Percentiles rank a stretch among this genome's conserved stretches.
phyloP scores from a whole-genome alignment of 2,797 vertebrate genomes.

The Megalops cyprinoides region DNA sequence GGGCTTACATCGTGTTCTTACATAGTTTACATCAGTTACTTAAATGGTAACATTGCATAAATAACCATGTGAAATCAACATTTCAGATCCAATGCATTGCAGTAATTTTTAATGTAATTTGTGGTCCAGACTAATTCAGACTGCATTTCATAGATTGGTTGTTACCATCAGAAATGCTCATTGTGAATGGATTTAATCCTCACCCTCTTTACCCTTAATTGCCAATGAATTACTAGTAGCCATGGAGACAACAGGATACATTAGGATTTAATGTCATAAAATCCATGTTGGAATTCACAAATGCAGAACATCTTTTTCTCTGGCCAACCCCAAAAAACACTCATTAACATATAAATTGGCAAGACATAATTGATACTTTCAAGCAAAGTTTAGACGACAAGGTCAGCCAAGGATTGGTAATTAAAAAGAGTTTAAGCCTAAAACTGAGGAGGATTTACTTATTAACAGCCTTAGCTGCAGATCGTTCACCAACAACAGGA shows the following conservation, averaged over 20 bases:
- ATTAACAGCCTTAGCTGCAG: background rate
- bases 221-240: background rate
- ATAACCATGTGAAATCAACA: background rate
- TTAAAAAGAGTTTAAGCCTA: background rate
- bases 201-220: background rate
- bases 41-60: background rate
- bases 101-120: background rate
- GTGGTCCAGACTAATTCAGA: background rate
- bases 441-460: background rate
- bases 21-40: too few relatives aligned
- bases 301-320: background rate
- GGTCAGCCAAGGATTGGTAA: constrained; percentile 11
- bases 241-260: background rate
- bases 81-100: background rate
- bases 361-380: constrained; percentile 13
- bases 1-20: too few relatives aligned
- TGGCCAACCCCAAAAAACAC: background rate
- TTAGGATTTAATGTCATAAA: background rate
- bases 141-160: background rate
- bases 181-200: background rate
- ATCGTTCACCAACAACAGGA: background rate
- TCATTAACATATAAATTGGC: constrained; percentile 15
- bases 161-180: background rate
- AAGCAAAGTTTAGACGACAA: constrained; percentile 14
- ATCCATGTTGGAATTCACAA: background rate